phyloP scores from a whole-genome alignment of 2,888 invertebrate genomes.

The Caenorhabditis virilis region DNA sequence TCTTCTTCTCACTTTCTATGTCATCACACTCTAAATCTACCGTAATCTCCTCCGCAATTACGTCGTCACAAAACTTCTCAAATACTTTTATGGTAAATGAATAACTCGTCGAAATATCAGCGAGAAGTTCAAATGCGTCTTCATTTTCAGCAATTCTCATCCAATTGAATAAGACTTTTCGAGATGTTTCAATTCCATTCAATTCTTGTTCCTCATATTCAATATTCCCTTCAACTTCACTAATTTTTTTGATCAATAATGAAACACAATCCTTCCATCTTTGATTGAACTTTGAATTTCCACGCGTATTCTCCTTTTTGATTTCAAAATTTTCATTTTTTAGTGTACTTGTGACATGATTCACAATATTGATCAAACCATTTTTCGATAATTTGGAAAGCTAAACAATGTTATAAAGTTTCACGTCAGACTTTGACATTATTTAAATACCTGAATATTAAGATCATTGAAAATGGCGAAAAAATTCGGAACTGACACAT shows the following conservation, averaged over 20 bases:
- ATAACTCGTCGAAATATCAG: conserved; percentile 12
- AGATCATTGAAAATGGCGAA: conserved; percentile 33
- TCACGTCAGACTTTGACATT: too few species aligned
- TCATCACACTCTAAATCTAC: conserved; percentile 5
- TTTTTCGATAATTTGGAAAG: background rate
- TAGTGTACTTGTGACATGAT: conserved; percentile 5
- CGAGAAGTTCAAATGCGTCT: conserved; percentile 22
- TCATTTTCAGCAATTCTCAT: conserved; percentile 11
- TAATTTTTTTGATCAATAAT: conserved; percentile 11
- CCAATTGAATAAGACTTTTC: conserved; percentile 24
- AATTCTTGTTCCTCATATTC: conserved; percentile 9
- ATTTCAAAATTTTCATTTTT: background rate
- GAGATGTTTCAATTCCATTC: conserved; percentile 8
- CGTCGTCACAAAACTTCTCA: conserved; percentile 26
- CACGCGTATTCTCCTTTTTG: conserved; percentile 10
- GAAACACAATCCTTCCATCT: conserved; percentile 27
- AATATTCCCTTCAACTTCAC: conserved; percentile 10
- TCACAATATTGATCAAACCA: conserved; percentile 7
- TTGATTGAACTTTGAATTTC: conserved; percentile 2
- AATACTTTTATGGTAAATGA: background rate
- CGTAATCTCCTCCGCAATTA: conserved; percentile 16
- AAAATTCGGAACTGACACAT: conserved; percentile 23
- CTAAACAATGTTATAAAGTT: background rate
- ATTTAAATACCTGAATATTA: background rate
- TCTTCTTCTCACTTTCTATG: conserved; percentile 2